Conservation (phyloP, 2,113 vertebrate species). For the Tinamus guttatus region DNA sequence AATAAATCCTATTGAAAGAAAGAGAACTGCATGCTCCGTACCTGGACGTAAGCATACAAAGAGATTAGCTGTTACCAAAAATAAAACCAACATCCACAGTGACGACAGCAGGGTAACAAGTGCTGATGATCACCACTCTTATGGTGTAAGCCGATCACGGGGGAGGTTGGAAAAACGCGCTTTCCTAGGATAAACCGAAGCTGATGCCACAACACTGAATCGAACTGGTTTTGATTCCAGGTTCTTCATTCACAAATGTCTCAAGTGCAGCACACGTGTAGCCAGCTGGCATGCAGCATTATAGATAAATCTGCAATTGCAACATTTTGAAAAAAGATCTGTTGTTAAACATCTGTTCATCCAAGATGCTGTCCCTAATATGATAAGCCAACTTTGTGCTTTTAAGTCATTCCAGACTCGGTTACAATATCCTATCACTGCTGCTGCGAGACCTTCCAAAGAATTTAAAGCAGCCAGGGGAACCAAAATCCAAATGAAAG, state of each 20-base stretch:
- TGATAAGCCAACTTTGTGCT: not conserved
- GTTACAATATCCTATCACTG: fast-evolving
- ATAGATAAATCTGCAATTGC: not conserved
- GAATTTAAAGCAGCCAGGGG: not conserved
- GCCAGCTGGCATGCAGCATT: not conserved
- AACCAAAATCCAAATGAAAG: not conserved
- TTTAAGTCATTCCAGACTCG: not conserved
- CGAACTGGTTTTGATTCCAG: not conserved
- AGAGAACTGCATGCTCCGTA: not conserved
- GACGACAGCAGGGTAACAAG: not conserved
- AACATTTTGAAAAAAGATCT: not conserved
- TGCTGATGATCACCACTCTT: not conserved
- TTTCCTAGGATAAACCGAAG: not conserved
- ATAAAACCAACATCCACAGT: not conserved
- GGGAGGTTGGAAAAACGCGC: not conserved
- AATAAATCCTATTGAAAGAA: not conserved
- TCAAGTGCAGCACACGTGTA: fast-evolving
- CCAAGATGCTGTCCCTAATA: not conserved
- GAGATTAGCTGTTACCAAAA: slow-evolving; percentile 40
- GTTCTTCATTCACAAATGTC: not conserved
- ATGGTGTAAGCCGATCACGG: not conserved
- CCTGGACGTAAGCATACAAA: not conserved
- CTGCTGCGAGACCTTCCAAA: not conserved
- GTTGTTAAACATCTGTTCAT: not conserved
- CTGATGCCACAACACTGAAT: fast-evolving